Conservation (phyloP, 2,113 vertebrate species). For the Oncorhynchus gorbuscha region DNA sequence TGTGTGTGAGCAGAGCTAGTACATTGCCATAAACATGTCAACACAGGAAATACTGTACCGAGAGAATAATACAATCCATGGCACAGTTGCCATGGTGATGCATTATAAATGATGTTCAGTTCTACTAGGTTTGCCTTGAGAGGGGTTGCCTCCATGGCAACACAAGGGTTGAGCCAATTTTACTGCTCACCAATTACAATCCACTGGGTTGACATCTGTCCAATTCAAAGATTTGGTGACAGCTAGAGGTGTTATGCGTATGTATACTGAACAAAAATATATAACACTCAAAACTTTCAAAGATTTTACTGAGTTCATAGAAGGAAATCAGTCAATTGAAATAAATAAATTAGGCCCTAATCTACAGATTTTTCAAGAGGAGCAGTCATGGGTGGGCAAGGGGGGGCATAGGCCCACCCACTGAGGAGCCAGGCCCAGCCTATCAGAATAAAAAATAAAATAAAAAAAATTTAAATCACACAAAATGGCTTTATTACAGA, state of each 20-base stretch:
- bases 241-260: background rate
- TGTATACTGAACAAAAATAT: too few relatives aligned
- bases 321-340: too few relatives aligned
- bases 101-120: conserved; percentile 66
- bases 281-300: too few relatives aligned
- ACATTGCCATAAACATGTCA: conserved; percentile 18
- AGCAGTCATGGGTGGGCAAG: too few relatives aligned
- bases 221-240: conserved; percentile 18
- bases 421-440: too few relatives aligned
- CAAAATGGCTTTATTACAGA: too few relatives aligned
- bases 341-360: too few relatives aligned
- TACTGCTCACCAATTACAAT: conserved; percentile 66
- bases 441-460: too few relatives aligned
- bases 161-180: conserved; percentile 54
- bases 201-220: conserved; percentile 48
- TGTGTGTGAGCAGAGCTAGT: background rate
- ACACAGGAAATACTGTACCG: conserved; percentile 27
- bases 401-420: too few relatives aligned
- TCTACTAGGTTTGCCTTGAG: conserved; percentile 52
- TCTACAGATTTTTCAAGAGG: too few relatives aligned
- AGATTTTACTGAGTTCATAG: too few relatives aligned
- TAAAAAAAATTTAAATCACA: too few relatives aligned
- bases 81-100: conserved; percentile 65
- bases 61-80: conserved; percentile 30
- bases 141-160: conserved; percentile 66